phyloP scores from a whole-genome alignment of 2,888 invertebrate genomes.

The Phanerotoma sp. region DNA sequence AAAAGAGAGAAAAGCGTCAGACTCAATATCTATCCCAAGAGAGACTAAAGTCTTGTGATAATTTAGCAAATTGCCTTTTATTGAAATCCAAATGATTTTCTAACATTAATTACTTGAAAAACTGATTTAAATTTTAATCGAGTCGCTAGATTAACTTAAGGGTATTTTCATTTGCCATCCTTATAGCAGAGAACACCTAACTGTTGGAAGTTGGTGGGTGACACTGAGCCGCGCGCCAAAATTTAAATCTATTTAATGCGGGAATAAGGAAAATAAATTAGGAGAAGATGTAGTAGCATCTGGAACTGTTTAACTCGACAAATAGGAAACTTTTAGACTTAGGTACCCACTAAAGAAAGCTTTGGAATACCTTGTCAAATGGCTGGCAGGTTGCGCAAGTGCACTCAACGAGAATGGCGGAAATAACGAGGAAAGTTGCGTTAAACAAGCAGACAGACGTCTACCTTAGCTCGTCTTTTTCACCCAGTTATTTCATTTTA shows the following conservation, averaged over 20 bases:
- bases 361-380: constrained; percentile 26
- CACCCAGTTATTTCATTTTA: constrained; percentile 30
- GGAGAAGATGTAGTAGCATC: neutral
- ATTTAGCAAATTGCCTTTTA: constrained; percentile 1
- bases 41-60: constrained; percentile 10
- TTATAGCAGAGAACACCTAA: too few relatives aligned
- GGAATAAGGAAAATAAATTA: neutral
- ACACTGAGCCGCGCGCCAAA: too few relatives aligned
- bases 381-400: constrained; percentile 24
- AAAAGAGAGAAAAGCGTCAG: constrained; percentile 16
- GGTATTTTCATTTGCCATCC: too few relatives aligned
- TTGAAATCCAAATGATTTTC: neutral
- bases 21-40: constrained; percentile 13
- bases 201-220: too few relatives aligned
- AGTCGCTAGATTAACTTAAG: constrained; percentile 24
- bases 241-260: too few relatives aligned
- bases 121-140: constrained; percentile 17
- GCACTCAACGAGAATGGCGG: constrained; percentile 35
- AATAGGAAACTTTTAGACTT: neutral
- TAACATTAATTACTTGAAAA: neutral
- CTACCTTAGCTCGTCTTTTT: constrained; percentile 28
- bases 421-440: constrained; percentile 40
- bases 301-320: constrained; percentile 5
- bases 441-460: constrained; percentile 37
- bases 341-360: neutral